Evolutionary conservation across 2,113 vertebrate genomes (phyloP), one percentile per base, ranked within the genome.

Genomic region (Paedocypris sp.): DNA sequence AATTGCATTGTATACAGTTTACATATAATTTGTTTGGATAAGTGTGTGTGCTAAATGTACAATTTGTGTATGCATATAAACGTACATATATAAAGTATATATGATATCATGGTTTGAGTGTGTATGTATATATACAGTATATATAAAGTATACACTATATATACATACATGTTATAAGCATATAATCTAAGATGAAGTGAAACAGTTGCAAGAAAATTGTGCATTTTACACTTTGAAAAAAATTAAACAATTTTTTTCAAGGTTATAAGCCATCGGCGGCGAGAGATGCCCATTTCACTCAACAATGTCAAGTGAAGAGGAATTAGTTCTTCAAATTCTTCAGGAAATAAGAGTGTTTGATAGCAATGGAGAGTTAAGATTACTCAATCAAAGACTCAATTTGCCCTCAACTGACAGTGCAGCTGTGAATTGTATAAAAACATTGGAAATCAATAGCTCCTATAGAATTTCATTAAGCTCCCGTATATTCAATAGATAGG

Each of bases 391-490:
- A 86, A 85, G 67, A 72, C 81, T 74, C 79, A 82, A 91, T 93
- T 91, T 92, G 88, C 92, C 84, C 86, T 85, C 88, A 80, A 86
- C 90, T 88, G 90, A 92, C 85, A 88, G 87, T 84, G 87, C 84
- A 80, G 86, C 89, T 86, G 91, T 86, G 83, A 92, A 87, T 90
- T 90, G 89, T 93, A 91, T 94, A 89, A 93, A 88, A 92, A 89
- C 90, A 98, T 97, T 92, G 94, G 92, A 96, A 98, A 98, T 98
- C 95, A 89, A 99, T 98, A 84, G 68, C 84, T 85, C 90, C 86
- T 93, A 96, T 97, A 90, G 93, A 98, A 98, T 97, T 97, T 93
- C 91, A 97, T 99, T 97, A 98, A 87, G 92, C 80, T 86, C 89
- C 90, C 80, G 92, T 88, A 93, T 94, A 90, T 90, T 92, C 91